Base-by-base conservation (phyloP, 2,797 vertebrate species). In the Erpetoichthys calabaricus region DNA sequence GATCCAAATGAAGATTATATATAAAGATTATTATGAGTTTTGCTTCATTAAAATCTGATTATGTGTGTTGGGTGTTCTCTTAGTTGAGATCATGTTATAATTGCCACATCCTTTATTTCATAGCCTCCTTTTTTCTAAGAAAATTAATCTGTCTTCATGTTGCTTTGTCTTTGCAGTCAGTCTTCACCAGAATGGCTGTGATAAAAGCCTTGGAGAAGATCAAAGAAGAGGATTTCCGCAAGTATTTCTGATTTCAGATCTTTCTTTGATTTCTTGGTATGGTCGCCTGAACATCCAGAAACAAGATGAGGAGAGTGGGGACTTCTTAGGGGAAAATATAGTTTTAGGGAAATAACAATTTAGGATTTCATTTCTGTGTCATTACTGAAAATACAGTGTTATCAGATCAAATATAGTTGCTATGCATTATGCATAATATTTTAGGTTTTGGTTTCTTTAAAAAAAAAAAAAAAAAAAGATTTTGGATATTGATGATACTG, bases 121-220 rank as follows among this genome's bases (percentile, higher is more conserved):
- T 5, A 42, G 44, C 5, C 7, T 43, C 47, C 9, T 6, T n/a
- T 45, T 53, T 61, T 66, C 64, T 63, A 44, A 63, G 64, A 66
- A 66, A 59, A 49, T 54, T 57, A 10, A 2, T 61, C 47, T 6
- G 60, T 47, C 59, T 69, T 62, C 58, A 45, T 68, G 66, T 67
- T 70, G 61, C 50, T 72, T 80, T 82, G 59, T 63, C 56, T 63
- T 25, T 72, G 54, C 79, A 98, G 96, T 96, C 92, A 41, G 80
- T 97, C 66, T 98, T 94, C 77, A 98, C 96, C 62, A 87, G 96
- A 82, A 96, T 94, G 91, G 95, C 94, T 1, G 95, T 99, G 75
- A 75, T 91, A 66, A 98, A 98, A 83, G 92, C 96, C 46, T 78
- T 98, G 75, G 93, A 89, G 60, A 93, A 91, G 75, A 94, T 98